Conservation (phyloP, 2,888 invertebrate genomes). For the Chorisops tibialis region DNA sequence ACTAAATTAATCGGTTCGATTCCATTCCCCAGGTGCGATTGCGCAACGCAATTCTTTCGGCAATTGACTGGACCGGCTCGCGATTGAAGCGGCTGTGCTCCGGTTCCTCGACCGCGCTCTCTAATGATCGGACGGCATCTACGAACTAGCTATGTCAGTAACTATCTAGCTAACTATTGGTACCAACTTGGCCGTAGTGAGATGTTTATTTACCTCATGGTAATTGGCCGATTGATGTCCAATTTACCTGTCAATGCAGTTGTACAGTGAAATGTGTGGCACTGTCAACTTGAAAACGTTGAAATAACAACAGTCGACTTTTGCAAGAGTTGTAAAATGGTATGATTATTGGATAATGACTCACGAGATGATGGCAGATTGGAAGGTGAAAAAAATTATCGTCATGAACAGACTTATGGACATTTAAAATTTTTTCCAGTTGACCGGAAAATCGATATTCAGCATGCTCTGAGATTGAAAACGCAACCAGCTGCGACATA, state of each 20-base stretch:
- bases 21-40: slow-evolving; percentile 1
- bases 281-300: slow-evolving; percentile 15
- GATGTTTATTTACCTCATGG: slow-evolving; percentile 21
- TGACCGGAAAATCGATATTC: too few relatives aligned
- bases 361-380: slow-evolving; percentile 14
- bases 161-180: too few relatives aligned
- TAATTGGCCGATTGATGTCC: slow-evolving; percentile 26
- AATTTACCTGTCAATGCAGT: slow-evolving; percentile 22
- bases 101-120: not conserved
- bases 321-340: slow-evolving; percentile 18
- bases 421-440: too few relatives aligned
- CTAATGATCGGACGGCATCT: not conserved
- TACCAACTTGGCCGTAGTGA: not conserved
- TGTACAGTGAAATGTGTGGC: slow-evolving; percentile 22
- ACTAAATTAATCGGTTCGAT: slow-evolving; percentile 4
- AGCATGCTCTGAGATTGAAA: too few relatives aligned
- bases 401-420: not conserved
- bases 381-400: slow-evolving; percentile 2
- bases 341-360: slow-evolving; percentile 22
- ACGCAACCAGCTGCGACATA: too few relatives aligned
- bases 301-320: slow-evolving; percentile 5
- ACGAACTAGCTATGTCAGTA: not conserved
- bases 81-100: not conserved
- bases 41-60: slow-evolving; percentile 2
- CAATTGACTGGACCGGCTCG: not conserved